Base-by-base conservation (phyloP, 2,797 vertebrate species). In the Rhinichthys osculus region DNA sequence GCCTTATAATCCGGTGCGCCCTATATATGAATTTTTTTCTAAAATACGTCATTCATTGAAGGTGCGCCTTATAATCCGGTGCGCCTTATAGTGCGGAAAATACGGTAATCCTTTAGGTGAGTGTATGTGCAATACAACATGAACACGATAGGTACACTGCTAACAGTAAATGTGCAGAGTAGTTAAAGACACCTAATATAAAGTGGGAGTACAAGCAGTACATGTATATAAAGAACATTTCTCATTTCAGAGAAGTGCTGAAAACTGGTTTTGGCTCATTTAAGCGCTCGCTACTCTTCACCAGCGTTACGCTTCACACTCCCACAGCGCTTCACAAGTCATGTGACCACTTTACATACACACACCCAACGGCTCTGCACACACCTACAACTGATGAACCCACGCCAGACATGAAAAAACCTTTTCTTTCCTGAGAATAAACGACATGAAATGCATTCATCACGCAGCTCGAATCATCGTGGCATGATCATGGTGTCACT, bases 341-440 rank as follows among this genome's bases (percentile, higher is more conserved):
- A 50, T 50, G 78, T 66, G 78, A 80, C 78, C 5, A 66, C 13
- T 38, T 81, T 10, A 81, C 50, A 81, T 81, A 81, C 14, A 67
- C 40, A n/a, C 44, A 38, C 79, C 27, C 27, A 27, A 27, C 27
- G 27, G 27, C 27, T 27, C 27, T 27, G 27, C 27, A 27, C 27
- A 27, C 27, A 27, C 78, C 62, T 67, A 81, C 62, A 69, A 69
- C 59, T 33, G 17, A 33, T 7, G 62, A 81, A 50, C 38, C 44
- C 44, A 17, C 0, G 7, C 44, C 64, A 70, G 54, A 54, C 10
- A 66, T 21, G 23, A 11, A 16, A 57, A 27, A 27, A 17, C 3
- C 2, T 10, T 21, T 7, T 13, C 30, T n/a, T 54, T 52, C 21
- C 79, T 17, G 16, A 33, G 2, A 38, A 11, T 70, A 54, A 70